These are phyloP conservation scores for Ypsolopha scabrella DNA, from an alignment of 2,888 invertebrate species.

Conservation along the genomic window DNA sequence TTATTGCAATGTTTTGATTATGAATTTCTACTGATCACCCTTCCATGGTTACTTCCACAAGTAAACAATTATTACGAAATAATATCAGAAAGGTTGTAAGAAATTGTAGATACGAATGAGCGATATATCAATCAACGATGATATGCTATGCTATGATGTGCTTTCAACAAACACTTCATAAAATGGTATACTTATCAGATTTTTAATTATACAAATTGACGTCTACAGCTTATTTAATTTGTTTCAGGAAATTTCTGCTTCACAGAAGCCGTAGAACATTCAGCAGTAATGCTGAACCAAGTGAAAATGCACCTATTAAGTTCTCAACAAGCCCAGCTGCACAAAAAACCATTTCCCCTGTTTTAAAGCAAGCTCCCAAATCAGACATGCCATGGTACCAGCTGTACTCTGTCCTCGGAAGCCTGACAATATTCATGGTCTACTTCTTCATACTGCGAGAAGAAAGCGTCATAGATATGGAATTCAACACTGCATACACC, in stretches of 20 bases:
- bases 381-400: conserved; percentile 75
- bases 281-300: conserved; percentile 25
- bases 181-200: no score
- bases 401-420: conserved; percentile 72
- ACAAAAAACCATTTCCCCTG: conserved; percentile 22
- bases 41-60: no score
- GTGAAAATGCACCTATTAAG: conserved; percentile 53
- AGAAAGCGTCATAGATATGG: conserved; percentile 85
- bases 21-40: no score
- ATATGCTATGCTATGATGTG: no score
- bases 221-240: neutral
- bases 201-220: no score
- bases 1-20: no score
- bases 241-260: conserved; percentile 30
- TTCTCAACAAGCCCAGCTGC: conserved; percentile 43
- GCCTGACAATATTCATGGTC: conserved; percentile 75
- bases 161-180: no score
- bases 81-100: no score
- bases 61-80: no score
- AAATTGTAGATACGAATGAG: no score
- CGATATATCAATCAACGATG: no score
- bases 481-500: conserved; percentile 40
- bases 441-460: conserved; percentile 86
- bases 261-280: conserved; percentile 16
- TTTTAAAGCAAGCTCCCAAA: conserved; percentile 22